Percentiles rank a stretch among this genome's conserved stretches.
These are phyloP conservation scores for Tragelaphus imberbis DNA, from an alignment of 2,113 vertebrate genomes.

Conservation along the genomic window DNA sequence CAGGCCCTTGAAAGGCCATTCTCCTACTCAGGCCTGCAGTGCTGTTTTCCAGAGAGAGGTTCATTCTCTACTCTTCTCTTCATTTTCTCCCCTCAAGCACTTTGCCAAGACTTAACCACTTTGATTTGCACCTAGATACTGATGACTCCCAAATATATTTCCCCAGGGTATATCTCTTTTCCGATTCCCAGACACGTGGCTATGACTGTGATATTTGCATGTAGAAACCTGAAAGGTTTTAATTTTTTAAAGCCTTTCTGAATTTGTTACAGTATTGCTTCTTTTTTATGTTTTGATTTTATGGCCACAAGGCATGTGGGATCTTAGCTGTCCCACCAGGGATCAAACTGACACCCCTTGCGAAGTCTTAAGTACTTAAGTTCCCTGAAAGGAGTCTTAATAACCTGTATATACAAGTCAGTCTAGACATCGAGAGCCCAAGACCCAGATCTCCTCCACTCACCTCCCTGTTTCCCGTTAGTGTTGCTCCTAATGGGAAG, in stretches of 20 bases:
- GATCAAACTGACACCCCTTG: neutral
- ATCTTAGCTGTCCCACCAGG: neutral
- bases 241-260: neutral
- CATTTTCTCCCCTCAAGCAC: neutral
- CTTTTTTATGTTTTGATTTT: neutral
- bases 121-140: neutral
- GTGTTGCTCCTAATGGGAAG: neutral
- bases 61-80: neutral
- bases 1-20: neutral
- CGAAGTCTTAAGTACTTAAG: neutral
- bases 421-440: neutral
- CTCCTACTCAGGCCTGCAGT: neutral
- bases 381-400: neutral
- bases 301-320: neutral
- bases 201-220: neutral
- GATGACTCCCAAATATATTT: neutral
- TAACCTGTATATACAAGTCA: neutral
- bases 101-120: neutral
- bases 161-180: neutral
- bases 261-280: neutral
- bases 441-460: neutral
- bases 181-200: neutral
- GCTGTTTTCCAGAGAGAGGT: neutral
- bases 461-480: neutral
- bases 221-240: neutral